These are phyloP conservation scores for Pluvialis apricaria DNA, from an alignment of 2,113 vertebrate species.

Conservation along the genomic window DNA sequence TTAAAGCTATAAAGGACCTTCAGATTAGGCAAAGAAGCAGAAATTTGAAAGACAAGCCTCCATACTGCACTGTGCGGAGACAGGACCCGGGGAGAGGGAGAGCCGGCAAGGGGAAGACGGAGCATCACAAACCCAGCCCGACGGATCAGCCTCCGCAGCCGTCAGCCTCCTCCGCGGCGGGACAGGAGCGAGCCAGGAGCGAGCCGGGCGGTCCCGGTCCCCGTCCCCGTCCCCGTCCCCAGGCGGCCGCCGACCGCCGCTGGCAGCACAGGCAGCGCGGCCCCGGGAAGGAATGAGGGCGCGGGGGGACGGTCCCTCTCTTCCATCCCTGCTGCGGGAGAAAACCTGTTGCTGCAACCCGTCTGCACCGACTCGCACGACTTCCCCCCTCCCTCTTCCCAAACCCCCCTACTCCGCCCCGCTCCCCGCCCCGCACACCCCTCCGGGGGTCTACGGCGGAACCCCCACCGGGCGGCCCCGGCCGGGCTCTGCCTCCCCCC, in stretches of 20 bases:
- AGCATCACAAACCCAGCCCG: not conserved
- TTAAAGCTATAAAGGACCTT: not conserved
- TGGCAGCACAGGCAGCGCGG: not conserved
- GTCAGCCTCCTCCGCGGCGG: not conserved
- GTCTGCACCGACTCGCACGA: not conserved
- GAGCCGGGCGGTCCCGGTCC: not conserved
- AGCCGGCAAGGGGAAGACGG: not conserved
- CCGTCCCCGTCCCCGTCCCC: not conserved
- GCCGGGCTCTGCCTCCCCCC: not conserved
- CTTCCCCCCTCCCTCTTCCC: not conserved
- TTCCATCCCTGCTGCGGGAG: slow-evolving; percentile 20
- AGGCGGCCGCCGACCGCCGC: not conserved
- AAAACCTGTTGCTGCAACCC: slow-evolving; percentile 40
- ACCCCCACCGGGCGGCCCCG: not conserved
- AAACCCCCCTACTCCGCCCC: not conserved
- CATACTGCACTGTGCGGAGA: not conserved
- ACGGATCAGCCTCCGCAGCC: not conserved
- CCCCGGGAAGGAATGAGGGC: not conserved
- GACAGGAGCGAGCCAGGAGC: not conserved
- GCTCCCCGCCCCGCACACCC: not conserved
- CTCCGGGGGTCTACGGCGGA: not conserved
- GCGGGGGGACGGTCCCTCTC: not conserved
- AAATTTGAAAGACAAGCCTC: not conserved
- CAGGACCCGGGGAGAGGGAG: not conserved
- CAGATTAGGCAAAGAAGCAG: not conserved